phyloP scores from a whole-genome alignment of 2,797 vertebrate species.

The Anabas testudineus region DNA sequence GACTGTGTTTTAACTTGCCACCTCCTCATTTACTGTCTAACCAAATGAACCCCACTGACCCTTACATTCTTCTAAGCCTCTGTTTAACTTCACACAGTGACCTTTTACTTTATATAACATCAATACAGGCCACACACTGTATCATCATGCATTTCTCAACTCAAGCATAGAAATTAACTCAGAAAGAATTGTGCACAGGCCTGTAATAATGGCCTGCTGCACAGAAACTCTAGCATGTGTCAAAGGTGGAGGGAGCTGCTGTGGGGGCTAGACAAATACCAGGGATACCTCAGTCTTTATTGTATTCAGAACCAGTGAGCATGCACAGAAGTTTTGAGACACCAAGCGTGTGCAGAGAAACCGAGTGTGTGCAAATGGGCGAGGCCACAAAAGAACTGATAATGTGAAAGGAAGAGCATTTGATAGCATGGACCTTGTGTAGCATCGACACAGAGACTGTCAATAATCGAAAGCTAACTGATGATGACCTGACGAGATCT shows the following conservation, averaged over 20 bases:
- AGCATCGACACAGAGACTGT: conserved; percentile 30
- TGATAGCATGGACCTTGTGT: conserved; percentile 36
- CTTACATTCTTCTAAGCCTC: conserved; percentile 44
- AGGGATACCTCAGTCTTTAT: conserved; percentile 84
- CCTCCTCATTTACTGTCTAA: conserved; percentile 23
- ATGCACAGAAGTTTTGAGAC: conserved; percentile 54
- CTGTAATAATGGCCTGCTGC: conserved; percentile 57
- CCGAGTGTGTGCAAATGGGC: conserved; percentile 58
- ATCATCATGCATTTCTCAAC: conserved; percentile 33
- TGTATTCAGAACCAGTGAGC: conserved; percentile 69
- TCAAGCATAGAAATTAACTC: conserved; percentile 60
- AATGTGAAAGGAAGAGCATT: conserved; percentile 50
- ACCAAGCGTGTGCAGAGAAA: conserved; percentile 49
- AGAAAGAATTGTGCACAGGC: conserved; percentile 36
- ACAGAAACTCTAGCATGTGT: conserved; percentile 53
- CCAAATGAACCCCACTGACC: conserved; percentile 26
- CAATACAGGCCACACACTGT: conserved; percentile 37
- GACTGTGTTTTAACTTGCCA: conserved; percentile 32
- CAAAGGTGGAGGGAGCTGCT: conserved; percentile 81
- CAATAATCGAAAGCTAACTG: conserved; percentile 30
- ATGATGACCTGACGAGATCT: conserved; percentile 40
- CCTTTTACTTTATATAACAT: conserved; percentile 42
- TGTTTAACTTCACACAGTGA: conserved; percentile 35
- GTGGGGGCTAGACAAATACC: conserved; percentile 86
- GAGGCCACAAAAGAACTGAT: conserved; percentile 57